Evolutionary conservation across 2,113 vertebrate genomes (phyloP).

Genomic region (Bubo blakistoni): DNA sequence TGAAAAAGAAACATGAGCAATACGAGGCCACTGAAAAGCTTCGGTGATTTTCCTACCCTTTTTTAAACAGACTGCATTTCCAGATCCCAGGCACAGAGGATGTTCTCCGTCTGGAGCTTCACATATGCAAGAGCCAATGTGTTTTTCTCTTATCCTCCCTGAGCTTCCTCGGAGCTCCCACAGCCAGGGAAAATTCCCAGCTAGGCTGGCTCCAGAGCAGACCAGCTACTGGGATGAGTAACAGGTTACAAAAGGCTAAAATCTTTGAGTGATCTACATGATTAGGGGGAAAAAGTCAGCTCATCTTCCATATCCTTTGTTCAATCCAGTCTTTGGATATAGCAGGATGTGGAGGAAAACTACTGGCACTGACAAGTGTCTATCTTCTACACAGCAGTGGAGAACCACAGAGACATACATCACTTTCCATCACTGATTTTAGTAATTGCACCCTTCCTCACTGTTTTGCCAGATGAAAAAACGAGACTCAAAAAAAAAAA

Average conservation of each 20-base stretch:
- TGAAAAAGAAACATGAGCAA: neutral
- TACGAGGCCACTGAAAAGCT: neutral
- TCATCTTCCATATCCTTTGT: neutral
- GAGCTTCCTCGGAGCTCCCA: neutral
- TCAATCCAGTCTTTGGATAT: neutral
- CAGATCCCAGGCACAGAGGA: slow-evolving; percentile 28
- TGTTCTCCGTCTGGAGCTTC: slow-evolving; percentile 16
- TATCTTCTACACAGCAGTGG: neutral
- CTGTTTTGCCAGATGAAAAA: neutral
- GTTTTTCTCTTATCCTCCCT: neutral
- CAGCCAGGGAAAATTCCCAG: neutral
- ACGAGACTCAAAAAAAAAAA: neutral
- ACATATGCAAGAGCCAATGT: slow-evolving; percentile 24
- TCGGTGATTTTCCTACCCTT: neutral
- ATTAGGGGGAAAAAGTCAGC: neutral
- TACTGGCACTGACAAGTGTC: neutral
- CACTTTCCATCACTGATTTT: neutral
- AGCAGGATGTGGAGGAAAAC: neutral
- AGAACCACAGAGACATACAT: neutral
- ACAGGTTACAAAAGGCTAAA: neutral
- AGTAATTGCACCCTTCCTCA: neutral
- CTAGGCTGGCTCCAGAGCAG: neutral
- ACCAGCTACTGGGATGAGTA: neutral
- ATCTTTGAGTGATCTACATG: neutral
- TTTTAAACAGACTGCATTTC: slow-evolving; percentile 30